These are phyloP conservation scores for Verasper variegatus DNA, from an alignment of 2,113 vertebrate species.

Conservation along the genomic window DNA sequence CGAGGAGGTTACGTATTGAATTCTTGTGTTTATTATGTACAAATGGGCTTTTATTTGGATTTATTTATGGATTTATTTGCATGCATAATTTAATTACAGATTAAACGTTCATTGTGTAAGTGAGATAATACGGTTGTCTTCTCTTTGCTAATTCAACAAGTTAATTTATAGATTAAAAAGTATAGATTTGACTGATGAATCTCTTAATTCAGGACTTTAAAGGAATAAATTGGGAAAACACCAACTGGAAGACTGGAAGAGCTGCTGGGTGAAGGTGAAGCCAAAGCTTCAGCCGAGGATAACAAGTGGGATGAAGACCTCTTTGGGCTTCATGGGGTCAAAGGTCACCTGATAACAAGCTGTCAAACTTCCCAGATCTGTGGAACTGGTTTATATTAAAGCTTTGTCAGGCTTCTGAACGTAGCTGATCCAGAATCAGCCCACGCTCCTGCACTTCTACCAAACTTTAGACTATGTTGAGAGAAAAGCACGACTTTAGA, in stretches of 20 bases:
- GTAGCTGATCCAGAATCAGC: slow-evolving; percentile 22
- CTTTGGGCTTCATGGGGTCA: too few relatives aligned
- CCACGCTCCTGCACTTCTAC: background rate
- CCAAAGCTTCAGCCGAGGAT: too few relatives aligned
- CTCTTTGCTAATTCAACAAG: background rate
- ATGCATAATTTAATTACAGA: background rate
- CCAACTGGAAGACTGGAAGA: background rate
- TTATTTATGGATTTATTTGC: background rate
- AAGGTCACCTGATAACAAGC: too few relatives aligned
- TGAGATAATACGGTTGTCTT: background rate
- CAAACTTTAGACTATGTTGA: background rate
- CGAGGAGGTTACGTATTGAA: background rate
- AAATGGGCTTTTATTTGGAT: background rate
- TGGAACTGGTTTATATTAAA: too few relatives aligned
- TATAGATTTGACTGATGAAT: background rate
- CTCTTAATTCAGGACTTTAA: too few relatives aligned
- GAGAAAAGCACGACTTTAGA: background rate
- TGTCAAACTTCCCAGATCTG: too few relatives aligned
- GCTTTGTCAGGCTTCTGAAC: background rate
- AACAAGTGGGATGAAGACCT: too few relatives aligned
- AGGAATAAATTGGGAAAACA: background rate
- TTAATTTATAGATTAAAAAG: background rate
- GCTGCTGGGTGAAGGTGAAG: slow-evolving; percentile 3
- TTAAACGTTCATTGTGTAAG: background rate
- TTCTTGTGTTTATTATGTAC: too few relatives aligned